Conservation (phyloP, 2,888 invertebrate species). For the Entomobrya multifasciata region DNA sequence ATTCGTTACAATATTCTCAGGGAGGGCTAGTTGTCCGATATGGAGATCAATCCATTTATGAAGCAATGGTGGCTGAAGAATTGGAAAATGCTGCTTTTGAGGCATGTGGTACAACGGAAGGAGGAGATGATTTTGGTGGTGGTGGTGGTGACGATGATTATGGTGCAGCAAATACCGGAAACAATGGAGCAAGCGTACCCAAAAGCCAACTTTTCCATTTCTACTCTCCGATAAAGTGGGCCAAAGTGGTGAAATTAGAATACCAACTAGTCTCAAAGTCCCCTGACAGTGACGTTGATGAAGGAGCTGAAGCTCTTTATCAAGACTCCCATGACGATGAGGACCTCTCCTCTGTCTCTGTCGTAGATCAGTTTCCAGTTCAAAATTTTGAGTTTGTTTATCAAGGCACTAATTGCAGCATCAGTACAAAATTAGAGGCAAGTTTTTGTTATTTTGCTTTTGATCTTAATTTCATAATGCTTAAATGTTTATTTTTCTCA, state of each 20-base stretch:
- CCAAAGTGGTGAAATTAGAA: conserved; percentile 78
- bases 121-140: conserved; percentile 14
- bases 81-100: conserved; percentile 60
- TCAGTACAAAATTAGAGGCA: conserved; percentile 76
- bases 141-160: conserved; percentile 43
- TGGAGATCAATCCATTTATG: conserved; percentile 74
- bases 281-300: conserved; percentile 73
- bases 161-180: not conserved
- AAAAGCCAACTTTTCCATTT: conserved; percentile 79
- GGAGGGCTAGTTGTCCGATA: conserved; percentile 77
- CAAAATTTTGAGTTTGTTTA: conserved; percentile 76
- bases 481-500: no score
- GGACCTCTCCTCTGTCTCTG: conserved; percentile 11
- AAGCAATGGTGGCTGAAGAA: conserved; percentile 60
- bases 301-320: conserved; percentile 62
- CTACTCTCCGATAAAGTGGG: conserved; percentile 78
- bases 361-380: conserved; percentile 73
- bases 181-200: conserved; percentile 60
- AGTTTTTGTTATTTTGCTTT: conserved; percentile 54
- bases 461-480: not conserved
- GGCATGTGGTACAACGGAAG: conserved; percentile 18
- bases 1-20: conserved; percentile 62
- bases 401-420: conserved; percentile 67
- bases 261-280: conserved; percentile 72
- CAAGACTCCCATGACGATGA: conserved; percentile 59